Conservation (phyloP, 2,888 invertebrate species). For the Pocota personata region DNA sequence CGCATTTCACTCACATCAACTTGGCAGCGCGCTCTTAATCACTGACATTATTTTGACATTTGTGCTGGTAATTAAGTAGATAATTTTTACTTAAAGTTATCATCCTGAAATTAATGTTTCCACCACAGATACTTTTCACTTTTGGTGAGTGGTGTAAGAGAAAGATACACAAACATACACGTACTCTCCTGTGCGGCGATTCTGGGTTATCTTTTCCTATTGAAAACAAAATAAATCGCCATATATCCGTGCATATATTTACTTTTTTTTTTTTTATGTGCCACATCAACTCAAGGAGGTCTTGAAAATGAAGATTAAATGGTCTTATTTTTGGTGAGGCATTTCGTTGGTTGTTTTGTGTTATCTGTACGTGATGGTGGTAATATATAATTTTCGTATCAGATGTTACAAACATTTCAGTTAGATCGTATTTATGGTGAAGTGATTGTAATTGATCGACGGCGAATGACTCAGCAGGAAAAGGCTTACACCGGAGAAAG, state of each 20-base stretch:
- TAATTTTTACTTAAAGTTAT: conserved; percentile 69
- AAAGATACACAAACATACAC: too few relatives aligned
- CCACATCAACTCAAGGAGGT: conserved; percentile 26
- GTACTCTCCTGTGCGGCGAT: neutral
- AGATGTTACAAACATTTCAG: conserved; percentile 68
- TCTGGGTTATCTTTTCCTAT: conserved; percentile 48
- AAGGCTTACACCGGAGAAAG: neutral
- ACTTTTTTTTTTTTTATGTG: neutral
- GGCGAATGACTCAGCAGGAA: conserved; percentile 22
- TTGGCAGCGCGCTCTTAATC: conserved; percentile 69
- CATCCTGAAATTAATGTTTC: conserved; percentile 56
- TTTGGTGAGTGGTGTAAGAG: conserved; percentile 7
- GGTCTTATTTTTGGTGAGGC: neutral
- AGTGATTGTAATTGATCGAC: conserved; percentile 56
- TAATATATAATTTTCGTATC: conserved; percentile 70
- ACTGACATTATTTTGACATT: conserved; percentile 74
- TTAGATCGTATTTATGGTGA: conserved; percentile 60
- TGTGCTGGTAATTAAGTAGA: conserved; percentile 73
- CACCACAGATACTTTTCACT: conserved; percentile 45
- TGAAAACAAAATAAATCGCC: conserved; percentile 64
- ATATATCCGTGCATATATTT: neutral
- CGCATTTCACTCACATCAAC: conserved; percentile 65
- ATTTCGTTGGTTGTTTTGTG: conserved; percentile 12
- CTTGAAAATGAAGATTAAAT: conserved; percentile 42
- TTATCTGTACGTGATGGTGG: conserved; percentile 53